A percentile compares a stretch with the other conserved stretches of the same genome.
These are phyloP conservation scores for Erythrolamprus reginae DNA, from an alignment of 2,113 vertebrate genomes.

Conservation along the genomic window DNA sequence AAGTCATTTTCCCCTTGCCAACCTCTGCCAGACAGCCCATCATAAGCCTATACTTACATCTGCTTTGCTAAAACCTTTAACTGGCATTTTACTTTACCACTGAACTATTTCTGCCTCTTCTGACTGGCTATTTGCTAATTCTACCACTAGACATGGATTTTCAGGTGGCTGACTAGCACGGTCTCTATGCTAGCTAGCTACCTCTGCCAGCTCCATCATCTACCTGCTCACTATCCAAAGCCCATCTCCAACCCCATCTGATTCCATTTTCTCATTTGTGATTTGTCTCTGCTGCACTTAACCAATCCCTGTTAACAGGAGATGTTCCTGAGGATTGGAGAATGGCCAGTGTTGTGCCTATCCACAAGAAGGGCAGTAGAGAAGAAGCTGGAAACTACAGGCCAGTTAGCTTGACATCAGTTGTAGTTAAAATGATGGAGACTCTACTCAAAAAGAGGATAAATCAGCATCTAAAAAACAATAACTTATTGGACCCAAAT, in stretches of 20 bases:
- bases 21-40: background rate
- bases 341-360: too few relatives aligned
- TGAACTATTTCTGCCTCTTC: background rate
- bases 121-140: background rate
- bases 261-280: background rate
- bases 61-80: background rate
- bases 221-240: background rate
- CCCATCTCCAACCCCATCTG: background rate
- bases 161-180: background rate
- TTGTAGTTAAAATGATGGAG: too few relatives aligned
- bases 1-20: background rate
- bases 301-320: too few relatives aligned
- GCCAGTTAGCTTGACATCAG: too few relatives aligned
- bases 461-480: too few relatives aligned
- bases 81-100: background rate
- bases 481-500: too few relatives aligned
- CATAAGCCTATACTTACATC: background rate
- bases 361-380: too few relatives aligned
- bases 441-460: too few relatives aligned
- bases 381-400: too few relatives aligned
- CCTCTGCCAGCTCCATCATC: background rate
- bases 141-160: background rate
- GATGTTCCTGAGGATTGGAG: too few relatives aligned
- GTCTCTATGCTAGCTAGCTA: background rate
- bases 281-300: background rate